Percentiles rank a stretch among this genome's conserved stretches.
phyloP scores from a whole-genome alignment of 37 sponge, comb jelly and placozoan genomes.

The Halisarca cf. caerulea region DNA sequence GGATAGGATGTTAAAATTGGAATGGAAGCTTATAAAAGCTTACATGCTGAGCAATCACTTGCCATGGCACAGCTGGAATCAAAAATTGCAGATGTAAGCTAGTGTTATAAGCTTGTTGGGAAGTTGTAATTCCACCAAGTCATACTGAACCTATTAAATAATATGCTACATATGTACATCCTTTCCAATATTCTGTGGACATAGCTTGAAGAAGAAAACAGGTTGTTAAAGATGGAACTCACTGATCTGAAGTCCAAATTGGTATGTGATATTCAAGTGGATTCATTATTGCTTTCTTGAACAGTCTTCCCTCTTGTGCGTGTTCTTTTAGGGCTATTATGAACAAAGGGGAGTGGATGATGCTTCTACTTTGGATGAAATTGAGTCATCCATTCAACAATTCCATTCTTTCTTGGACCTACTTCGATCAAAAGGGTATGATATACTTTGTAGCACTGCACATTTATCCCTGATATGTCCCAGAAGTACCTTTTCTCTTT shows the following conservation, averaged over 20 bases:
- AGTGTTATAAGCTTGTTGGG: too few species aligned
- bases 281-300: not conserved
- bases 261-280: not conserved
- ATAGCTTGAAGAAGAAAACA: conserved; percentile 27
- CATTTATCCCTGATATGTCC: too few species aligned
- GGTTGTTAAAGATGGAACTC: not conserved
- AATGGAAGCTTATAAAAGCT: not conserved
- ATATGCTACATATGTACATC: too few species aligned
- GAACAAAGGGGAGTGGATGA: conserved; percentile 1
- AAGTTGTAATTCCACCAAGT: too few species aligned
- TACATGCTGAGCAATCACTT: not conserved
- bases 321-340: not conserved
- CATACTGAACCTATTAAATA: too few species aligned
- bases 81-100: too few species aligned
- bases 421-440: conserved; percentile 53
- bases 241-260: not conserved
- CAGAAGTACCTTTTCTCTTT: too few species aligned
- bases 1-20: too few species aligned
- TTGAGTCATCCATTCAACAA: conserved; percentile 61
- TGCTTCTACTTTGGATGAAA: conserved; percentile 43
- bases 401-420: conserved; percentile 70
- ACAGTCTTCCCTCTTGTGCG: not conserved
- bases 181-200: not conserved
- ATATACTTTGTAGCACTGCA: too few species aligned
- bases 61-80: not conserved